phyloP scores from a whole-genome alignment of 2,888 invertebrate genomes.

The Glaucopsyche alexis region DNA sequence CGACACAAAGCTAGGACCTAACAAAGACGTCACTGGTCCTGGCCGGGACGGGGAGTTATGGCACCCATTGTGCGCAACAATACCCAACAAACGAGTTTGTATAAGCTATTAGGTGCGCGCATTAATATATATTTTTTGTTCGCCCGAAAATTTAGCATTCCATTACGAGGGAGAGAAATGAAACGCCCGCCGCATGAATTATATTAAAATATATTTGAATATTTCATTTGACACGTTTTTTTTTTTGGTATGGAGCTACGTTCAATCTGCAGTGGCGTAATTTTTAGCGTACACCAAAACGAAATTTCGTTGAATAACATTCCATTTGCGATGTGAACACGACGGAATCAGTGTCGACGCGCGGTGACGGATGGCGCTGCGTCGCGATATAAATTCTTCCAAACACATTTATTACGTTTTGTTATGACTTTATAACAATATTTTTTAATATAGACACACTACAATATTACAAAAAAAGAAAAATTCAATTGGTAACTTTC shows the following conservation, averaged over 20 bases:
- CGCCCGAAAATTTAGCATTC: slow-evolving; percentile 80
- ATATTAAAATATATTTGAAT: slow-evolving; percentile 81
- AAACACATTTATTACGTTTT: slow-evolving; percentile 53
- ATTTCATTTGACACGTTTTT: slow-evolving; percentile 81
- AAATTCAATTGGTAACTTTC: not conserved
- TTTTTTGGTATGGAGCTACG: slow-evolving; percentile 70
- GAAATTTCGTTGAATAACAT: slow-evolving; percentile 76
- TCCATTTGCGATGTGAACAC: slow-evolving; percentile 75
- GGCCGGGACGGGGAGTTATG: slow-evolving; percentile 79
- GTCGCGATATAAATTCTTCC: slow-evolving; percentile 66
- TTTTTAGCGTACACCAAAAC: slow-evolving; percentile 75
- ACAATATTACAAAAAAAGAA: not conserved
- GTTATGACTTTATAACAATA: slow-evolving; percentile 36
- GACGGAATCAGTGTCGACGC: slow-evolving; percentile 76
- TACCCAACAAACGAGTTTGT: slow-evolving; percentile 81
- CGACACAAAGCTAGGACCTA: slow-evolving; percentile 73
- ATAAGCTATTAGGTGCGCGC: slow-evolving; percentile 81
- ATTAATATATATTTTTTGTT: slow-evolving; percentile 81
- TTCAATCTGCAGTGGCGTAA: slow-evolving; percentile 76
- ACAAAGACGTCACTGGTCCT: slow-evolving; percentile 81
- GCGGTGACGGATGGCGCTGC: slow-evolving; percentile 70
- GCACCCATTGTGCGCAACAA: slow-evolving; percentile 80
- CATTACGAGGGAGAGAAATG: slow-evolving; percentile 80
- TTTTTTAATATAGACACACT: slow-evolving; percentile 8
- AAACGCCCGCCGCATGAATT: slow-evolving; percentile 81